Conservation (phyloP, 92 coral and sea anemone species). For the Micromussa lordhowensis region DNA sequence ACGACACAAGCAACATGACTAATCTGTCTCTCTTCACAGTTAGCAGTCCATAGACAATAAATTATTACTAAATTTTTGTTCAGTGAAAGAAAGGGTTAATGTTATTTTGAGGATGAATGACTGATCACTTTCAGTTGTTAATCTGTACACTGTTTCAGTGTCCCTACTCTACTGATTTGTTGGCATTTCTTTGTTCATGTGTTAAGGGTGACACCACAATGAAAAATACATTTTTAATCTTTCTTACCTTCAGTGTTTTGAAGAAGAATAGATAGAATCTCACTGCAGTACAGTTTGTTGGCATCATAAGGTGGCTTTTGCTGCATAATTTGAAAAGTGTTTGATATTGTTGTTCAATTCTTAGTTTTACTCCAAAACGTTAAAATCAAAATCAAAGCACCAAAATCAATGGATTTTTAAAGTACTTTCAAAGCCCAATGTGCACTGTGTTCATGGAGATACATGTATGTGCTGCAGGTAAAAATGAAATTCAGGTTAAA, state of each 20-base stretch:
- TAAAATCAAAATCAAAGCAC: too few relatives aligned
- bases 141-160: too few relatives aligned
- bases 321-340: constrained; percentile 43
- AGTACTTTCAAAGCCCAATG: neutral
- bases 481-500: too few relatives aligned
- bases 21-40: neutral
- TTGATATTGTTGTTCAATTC: too few relatives aligned
- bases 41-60: neutral
- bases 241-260: constrained; percentile 88
- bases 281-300: constrained; percentile 95
- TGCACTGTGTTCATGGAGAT: neutral
- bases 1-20: neutral
- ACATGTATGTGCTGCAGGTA: too few relatives aligned
- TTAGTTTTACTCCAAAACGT: neutral
- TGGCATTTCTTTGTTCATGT: too few relatives aligned
- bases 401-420: neutral
- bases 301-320: constrained; percentile 97
- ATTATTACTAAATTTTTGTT: too few relatives aligned
- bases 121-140: too few relatives aligned
- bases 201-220: too few relatives aligned
- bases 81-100: too few relatives aligned
- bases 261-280: constrained; percentile 90
- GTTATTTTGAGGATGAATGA: too few relatives aligned
- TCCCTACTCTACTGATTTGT: too few relatives aligned
- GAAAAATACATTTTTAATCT: neutral